Evolutionary conservation across 2,888 invertebrate species (phyloP).

Genomic region (Drosophila pseudotalamancana): DNA sequence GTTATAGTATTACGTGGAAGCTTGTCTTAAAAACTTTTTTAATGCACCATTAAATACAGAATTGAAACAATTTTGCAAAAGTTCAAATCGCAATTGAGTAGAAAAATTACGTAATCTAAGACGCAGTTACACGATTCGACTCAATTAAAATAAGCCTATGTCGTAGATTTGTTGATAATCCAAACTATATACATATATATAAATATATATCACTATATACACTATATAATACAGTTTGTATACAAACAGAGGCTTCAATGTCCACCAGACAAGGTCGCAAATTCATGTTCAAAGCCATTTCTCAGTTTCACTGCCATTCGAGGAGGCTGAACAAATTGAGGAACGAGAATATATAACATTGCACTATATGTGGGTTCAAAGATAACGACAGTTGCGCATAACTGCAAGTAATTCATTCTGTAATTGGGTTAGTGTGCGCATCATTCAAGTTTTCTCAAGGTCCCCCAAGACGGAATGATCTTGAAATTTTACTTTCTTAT

Average conservation of each 20-base stretch:
- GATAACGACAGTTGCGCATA: conserved; percentile 45
- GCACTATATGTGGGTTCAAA: conserved; percentile 1
- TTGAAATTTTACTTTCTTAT: neutral
- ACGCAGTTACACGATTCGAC: conserved; percentile 59
- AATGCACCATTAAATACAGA: conserved; percentile 19
- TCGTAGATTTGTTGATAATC: conserved; percentile 18
- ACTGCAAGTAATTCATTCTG: neutral
- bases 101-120: conserved; percentile 66
- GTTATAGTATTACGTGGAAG: conserved; percentile 4
- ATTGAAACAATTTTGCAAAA: conserved; percentile 7
- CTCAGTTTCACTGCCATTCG: conserved; percentile 66
- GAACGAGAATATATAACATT: conserved; percentile 38
- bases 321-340: conserved; percentile 47
- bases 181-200: neutral
- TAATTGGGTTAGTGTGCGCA: conserved; percentile 8
- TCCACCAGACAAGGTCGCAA: conserved; percentile 51
- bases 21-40: conserved; percentile 6
- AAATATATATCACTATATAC: too few species aligned
- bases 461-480: conserved; percentile 1
- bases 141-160: conserved; percentile 49
- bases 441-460: neutral
- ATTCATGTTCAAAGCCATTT: conserved; percentile 53
- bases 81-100: conserved; percentile 53
- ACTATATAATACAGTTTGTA: neutral
- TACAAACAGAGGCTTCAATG: conserved; percentile 35